Conservation (phyloP, 2,113 vertebrate genomes). For the Numenius arquata region DNA sequence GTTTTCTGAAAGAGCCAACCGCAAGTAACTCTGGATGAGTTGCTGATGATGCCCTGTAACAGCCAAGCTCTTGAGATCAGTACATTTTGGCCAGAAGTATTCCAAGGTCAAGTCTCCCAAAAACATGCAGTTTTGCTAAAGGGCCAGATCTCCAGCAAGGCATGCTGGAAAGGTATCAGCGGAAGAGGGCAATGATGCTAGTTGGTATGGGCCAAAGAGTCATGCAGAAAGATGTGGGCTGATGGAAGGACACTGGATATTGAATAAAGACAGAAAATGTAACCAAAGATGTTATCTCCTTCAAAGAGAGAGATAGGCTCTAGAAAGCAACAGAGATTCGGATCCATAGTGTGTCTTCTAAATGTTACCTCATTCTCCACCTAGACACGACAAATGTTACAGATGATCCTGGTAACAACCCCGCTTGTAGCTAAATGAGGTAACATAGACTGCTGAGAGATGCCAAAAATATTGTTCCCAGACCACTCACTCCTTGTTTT, state of each 20-base stretch:
- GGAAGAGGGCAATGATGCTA: background rate
- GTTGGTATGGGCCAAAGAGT: background rate
- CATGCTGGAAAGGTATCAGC: background rate
- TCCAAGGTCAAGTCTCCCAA: background rate
- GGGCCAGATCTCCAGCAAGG: background rate
- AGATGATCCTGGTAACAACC: background rate
- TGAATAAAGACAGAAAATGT: background rate
- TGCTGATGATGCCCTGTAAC: background rate
- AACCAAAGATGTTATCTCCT: background rate
- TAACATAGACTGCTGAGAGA: background rate
- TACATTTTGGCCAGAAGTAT: background rate
- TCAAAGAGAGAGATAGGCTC: background rate
- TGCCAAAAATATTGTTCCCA: conserved; percentile 5
- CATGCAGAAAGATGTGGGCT: background rate
- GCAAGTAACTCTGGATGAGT: background rate
- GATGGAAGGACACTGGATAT: background rate
- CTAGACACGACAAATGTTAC: background rate
- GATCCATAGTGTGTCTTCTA: background rate
- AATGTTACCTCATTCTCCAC: background rate
- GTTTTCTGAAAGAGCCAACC: background rate
- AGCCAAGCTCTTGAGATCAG: background rate
- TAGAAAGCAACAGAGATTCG: background rate
- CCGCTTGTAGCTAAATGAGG: conserved; percentile 8
- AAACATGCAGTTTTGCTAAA: background rate
- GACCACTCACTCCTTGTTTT: conserved; percentile 14